Evolutionary conservation across 2,888 invertebrate species (phyloP).

Genomic region (Lasioglossum lativentre): DNA sequence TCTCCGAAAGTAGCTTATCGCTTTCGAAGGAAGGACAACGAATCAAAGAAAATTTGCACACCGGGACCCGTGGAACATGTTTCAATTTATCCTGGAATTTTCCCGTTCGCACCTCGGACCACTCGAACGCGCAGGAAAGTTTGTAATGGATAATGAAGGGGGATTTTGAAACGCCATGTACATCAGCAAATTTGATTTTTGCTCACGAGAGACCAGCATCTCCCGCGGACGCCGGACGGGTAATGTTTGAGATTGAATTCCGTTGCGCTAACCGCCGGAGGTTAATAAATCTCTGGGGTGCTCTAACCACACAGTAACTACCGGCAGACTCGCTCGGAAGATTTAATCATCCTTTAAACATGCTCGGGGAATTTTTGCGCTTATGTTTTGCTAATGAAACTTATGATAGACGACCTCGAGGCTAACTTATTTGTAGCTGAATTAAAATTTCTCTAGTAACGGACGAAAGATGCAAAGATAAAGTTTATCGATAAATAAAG

Average conservation of each 20-base stretch:
- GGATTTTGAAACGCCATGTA: background rate
- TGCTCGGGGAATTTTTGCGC: background rate
- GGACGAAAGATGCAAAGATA: background rate
- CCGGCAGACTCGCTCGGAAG: background rate
- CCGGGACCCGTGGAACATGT: background rate
- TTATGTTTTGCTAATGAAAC: background rate
- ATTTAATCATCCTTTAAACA: conserved; percentile 21
- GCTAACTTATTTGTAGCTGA: background rate
- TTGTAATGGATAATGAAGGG: background rate
- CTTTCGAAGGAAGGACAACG: background rate
- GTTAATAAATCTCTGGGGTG: conserved; percentile 9
- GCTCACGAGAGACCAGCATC: background rate
- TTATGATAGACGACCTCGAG: background rate
- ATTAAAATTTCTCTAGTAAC: background rate
- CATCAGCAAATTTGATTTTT: background rate
- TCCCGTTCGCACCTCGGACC: background rate
- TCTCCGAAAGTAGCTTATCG: background rate
- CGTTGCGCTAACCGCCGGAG: background rate
- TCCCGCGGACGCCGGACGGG: background rate
- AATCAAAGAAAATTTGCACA: background rate
- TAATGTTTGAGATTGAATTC: conserved; percentile 8
- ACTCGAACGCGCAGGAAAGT: background rate
- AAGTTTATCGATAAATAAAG: background rate
- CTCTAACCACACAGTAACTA: background rate
- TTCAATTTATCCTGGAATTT: background rate